Evolutionary conservation across 2,797 vertebrate species (phyloP).

Genomic region (Alauda arvensis): DNA sequence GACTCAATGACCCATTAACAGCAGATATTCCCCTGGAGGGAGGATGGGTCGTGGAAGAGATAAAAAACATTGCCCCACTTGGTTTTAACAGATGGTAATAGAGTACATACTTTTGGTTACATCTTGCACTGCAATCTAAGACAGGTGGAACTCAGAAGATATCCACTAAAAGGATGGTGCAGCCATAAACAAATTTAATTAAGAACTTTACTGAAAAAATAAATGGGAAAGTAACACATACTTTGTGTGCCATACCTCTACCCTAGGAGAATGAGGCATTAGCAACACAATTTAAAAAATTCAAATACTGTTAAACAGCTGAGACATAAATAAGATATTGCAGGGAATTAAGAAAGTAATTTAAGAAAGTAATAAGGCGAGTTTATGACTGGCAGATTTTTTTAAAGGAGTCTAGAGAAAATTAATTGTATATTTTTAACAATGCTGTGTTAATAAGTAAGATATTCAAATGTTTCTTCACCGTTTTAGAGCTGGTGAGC

Average conservation of each 20-base stretch:
- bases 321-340: conserved; percentile 4
- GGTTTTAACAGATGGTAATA: background rate
- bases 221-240: background rate
- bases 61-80: background rate
- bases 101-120: background rate
- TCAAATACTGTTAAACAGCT: background rate
- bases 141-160: background rate
- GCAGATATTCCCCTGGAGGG: too few species aligned
- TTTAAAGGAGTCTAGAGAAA: conserved; percentile 36
- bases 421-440: background rate
- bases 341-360: background rate
- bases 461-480: background rate
- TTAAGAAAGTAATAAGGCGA: background rate
- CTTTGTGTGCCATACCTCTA: background rate
- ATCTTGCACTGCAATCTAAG: background rate
- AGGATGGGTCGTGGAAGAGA: background rate
- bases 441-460: background rate
- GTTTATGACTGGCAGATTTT: conserved; percentile 31
- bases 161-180: background rate
- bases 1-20: background rate
- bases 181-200: conserved; percentile 2
- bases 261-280: background rate
- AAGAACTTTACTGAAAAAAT: conserved; percentile 18
- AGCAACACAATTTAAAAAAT: background rate
- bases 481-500: background rate